Percentiles rank a stretch among this genome's conserved stretches.
These are phyloP conservation scores for Donacobius atricapilla DNA, from an alignment of 2,113 vertebrate species.

Conservation along the genomic window DNA sequence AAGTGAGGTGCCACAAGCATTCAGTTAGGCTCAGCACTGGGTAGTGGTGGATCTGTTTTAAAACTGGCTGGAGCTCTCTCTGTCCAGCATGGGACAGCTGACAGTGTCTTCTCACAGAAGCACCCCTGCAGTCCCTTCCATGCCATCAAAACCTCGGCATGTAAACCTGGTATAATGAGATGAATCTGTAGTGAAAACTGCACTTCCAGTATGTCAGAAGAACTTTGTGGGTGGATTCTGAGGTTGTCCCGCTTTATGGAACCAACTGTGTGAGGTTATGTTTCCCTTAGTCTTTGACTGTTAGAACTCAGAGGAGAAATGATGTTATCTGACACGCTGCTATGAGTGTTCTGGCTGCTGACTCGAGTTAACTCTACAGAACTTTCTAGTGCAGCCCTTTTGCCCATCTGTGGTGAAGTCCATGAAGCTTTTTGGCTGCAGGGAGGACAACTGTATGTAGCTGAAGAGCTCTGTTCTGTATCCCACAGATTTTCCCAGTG, in stretches of 20 bases:
- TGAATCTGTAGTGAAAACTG: background rate
- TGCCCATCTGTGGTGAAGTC: background rate
- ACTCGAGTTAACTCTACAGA: background rate
- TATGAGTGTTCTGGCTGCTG: background rate
- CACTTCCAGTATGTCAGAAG: background rate
- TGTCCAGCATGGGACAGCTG: background rate
- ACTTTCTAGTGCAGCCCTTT: background rate
- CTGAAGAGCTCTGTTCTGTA: background rate
- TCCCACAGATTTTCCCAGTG: background rate
- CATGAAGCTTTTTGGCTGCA: background rate
- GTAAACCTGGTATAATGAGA: background rate
- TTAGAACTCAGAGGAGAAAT: background rate
- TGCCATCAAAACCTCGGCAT: background rate
- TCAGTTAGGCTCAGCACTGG: background rate
- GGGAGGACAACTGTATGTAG: background rate
- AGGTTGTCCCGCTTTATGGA: background rate
- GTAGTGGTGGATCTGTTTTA: background rate
- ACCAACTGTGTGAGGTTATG: background rate
- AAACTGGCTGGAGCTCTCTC: background rate
- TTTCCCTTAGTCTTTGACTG: background rate
- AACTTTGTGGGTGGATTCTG: background rate
- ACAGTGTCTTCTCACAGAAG: background rate
- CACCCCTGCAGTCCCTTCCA: rapidly evolving
- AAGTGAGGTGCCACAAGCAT: background rate
- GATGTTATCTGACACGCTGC: background rate